These are phyloP conservation scores for Strix aluco DNA, from an alignment of 2,113 vertebrate species.

Conservation along the genomic window DNA sequence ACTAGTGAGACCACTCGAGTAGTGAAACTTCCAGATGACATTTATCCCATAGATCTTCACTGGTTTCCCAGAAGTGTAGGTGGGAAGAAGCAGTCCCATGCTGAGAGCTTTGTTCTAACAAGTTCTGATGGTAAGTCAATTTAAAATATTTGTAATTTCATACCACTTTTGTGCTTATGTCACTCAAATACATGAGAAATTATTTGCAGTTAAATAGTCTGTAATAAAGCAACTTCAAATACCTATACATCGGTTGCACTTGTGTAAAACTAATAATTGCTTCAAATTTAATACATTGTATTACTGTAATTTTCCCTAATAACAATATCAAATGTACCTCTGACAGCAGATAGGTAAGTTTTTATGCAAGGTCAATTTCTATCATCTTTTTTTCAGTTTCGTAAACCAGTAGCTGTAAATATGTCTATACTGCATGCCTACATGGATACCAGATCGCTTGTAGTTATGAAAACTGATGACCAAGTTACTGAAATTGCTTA, in stretches of 20 bases:
- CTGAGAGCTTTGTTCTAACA: constrained; percentile 91
- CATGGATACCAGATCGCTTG: background rate
- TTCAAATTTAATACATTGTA: background rate
- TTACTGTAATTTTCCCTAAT: background rate
- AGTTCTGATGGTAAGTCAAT: constrained; percentile 89
- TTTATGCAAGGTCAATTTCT: background rate
- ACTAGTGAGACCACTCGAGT: constrained; percentile 84
- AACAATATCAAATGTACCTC: background rate
- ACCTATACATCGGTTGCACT: background rate
- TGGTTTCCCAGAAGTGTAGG: constrained; percentile 89
- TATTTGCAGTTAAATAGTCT: background rate
- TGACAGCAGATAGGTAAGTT: background rate
- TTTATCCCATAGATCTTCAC: constrained; percentile 91
- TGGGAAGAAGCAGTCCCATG: constrained; percentile 87
- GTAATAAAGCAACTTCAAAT: background rate
- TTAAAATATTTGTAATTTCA: background rate
- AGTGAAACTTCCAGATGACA: constrained; percentile 86
- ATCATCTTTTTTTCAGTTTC: background rate
- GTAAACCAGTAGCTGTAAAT: background rate
- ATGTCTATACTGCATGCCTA: background rate
- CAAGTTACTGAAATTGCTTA: background rate
- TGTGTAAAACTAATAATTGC: background rate
- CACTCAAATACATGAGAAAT: background rate
- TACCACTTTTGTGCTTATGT: background rate
- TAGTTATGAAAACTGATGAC: background rate